Evolutionary conservation across 2,888 invertebrate species (phyloP), one percentile per base, ranked within the genome.

Genomic region (Drosophila paramelanica): DNA sequence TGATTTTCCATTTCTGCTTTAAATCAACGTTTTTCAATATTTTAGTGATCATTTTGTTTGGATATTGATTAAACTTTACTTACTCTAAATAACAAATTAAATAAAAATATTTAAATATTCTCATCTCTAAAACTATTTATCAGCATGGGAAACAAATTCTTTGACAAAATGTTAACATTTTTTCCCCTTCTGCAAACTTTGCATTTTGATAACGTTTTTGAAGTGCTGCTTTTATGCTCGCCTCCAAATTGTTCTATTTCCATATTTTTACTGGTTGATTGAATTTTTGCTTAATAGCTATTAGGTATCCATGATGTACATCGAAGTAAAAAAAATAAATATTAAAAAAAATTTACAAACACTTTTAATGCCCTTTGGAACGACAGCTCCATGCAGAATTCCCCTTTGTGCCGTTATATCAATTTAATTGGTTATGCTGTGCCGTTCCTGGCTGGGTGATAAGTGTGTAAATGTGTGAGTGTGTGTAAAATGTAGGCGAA

Each of bases 181-280:
- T 14, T 42, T 10, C 36, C 14, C 23, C 11, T 45, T 7, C 11
- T 20, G 14, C 13, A 27, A 20, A 43, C 10, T 60, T 41, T 52
- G 27, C 20, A 42, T 67, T 57, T 58, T 36, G 42, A 43, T 45
- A 36, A 31, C 17, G n/a, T 36, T 68, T 62, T 23, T 50, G 17
- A 53, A 38, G 7, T 13, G 13, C 17, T 38, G 38, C 17, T 14
- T 45, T 13, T 4, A 56, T 31, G n/a, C 13, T 23, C 38, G n/a
- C 13, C 10, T 20, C 14, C 42, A 25, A 42, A 49, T 14, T 66
- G 20, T 42, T 10, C 8, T 7, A 7, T 17, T 31, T 51, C 50
- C 27, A 56, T 56, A 42, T 62, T 61, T 50, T 17, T 56, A 17
- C 36, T 23, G 43, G 45, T 43, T 49, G 55, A 73, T 67, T 60